These are phyloP conservation scores for Hylomyscus alleni DNA, from an alignment of 2,797 vertebrate species.

Conservation along the genomic window DNA sequence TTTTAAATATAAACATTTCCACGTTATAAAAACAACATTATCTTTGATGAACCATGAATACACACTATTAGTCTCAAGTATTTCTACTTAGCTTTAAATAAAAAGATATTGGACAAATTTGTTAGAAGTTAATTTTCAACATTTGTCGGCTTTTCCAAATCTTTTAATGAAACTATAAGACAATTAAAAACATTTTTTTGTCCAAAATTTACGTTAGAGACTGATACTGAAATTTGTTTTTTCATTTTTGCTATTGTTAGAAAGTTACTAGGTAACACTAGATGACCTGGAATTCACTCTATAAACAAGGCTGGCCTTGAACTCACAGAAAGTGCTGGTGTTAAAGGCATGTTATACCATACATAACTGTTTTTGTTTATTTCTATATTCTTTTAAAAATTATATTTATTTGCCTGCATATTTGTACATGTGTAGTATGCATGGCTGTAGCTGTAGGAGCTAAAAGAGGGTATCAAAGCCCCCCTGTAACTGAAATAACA, in stretches of 20 bases:
- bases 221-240: neutral
- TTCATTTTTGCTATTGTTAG: neutral
- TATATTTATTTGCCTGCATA: neutral
- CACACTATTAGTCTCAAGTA: constrained; percentile 28
- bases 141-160: constrained; percentile 43
- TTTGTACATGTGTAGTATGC: no score
- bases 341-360: neutral
- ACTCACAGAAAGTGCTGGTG: neutral
- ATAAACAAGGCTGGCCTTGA: neutral
- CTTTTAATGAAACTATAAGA: constrained; percentile 44
- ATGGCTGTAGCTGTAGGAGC: neutral
- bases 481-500: neutral
- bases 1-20: constrained; percentile 9
- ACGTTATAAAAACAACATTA: neutral
- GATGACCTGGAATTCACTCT: neutral
- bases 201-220: neutral
- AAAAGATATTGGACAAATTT: constrained; percentile 34
- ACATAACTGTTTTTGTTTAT: neutral
- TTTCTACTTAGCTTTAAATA: constrained; percentile 16
- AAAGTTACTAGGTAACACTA: neutral
- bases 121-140: constrained; percentile 55
- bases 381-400: neutral
- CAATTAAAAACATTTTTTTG: constrained; percentile 32
- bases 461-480: neutral
- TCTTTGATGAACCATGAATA: constrained; percentile 38